phyloP scores from a whole-genome alignment of 2,888 invertebrate genomes.

The Macrostomum cliftonense region DNA sequence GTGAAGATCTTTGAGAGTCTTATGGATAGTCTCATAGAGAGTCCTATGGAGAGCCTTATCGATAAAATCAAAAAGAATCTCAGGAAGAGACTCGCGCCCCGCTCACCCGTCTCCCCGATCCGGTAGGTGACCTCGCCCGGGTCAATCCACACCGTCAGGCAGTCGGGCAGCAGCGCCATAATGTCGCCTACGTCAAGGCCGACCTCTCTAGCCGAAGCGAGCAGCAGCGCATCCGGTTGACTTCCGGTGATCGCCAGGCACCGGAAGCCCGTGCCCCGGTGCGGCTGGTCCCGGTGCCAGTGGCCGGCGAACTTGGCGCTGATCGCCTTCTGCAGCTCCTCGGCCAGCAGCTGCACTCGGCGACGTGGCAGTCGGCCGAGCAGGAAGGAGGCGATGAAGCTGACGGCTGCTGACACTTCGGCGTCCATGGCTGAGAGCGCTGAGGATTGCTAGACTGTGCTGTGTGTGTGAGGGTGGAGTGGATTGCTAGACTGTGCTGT shows the following conservation, averaged over 20 bases:
- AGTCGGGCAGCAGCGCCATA: conserved; percentile 73
- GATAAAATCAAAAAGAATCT: too few species aligned
- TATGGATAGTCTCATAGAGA: too few species aligned
- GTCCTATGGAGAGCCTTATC: too few species aligned
- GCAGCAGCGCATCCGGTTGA: conserved; percentile 65
- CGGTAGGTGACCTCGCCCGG: conserved; percentile 77
- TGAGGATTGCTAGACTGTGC: too few species aligned
- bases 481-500: too few species aligned
- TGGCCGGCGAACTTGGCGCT: conserved; percentile 76
- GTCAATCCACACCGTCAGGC: conserved; percentile 90
- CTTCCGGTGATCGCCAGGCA: conserved; percentile 51
- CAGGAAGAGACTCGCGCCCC: too few species aligned
- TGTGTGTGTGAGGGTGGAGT: too few species aligned
- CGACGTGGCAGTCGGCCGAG: conserved; percentile 91
- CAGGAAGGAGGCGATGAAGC: conserved; percentile 92
- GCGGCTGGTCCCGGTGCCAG: conserved; percentile 91
- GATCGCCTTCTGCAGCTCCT: conserved; percentile 79
- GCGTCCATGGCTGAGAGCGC: too few species aligned
- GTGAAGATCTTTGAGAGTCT: too few species aligned
- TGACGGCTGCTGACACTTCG: conserved; percentile 92
- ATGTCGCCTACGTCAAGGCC: conserved; percentile 78
- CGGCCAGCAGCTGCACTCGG: conserved; percentile 86
- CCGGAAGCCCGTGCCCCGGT: conserved; percentile 82
- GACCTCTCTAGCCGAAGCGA: conserved; percentile 69
- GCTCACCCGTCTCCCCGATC: conserved; percentile 81